Conservation (phyloP, 2,113 vertebrate genomes). For the Cyprinodon brontotheroides region DNA sequence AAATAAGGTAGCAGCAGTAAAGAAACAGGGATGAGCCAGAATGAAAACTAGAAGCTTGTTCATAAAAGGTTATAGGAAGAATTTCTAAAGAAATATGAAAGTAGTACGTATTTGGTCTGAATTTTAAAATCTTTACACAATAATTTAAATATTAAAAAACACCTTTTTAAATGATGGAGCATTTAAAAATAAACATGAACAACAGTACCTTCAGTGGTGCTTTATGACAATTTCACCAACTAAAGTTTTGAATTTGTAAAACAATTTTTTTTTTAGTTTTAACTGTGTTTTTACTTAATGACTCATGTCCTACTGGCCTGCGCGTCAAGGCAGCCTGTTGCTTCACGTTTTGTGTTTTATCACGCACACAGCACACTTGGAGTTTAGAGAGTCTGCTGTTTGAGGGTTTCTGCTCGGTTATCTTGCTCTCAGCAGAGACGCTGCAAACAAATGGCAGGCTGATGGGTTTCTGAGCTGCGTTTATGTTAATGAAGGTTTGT, state of each 20-base stretch:
- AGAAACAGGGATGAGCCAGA: too few species aligned
- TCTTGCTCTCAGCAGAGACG: conserved; percentile 35
- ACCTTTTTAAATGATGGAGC: too few species aligned
- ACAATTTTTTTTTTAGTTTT: not conserved
- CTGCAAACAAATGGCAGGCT: not conserved
- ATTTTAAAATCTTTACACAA: too few species aligned
- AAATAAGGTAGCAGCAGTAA: too few species aligned
- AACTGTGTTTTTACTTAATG: conserved; percentile 12
- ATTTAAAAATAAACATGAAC: not conserved
- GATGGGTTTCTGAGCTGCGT: conserved; percentile 15
- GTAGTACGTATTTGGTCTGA: too few species aligned
- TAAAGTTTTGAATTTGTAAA: not conserved
- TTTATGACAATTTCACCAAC: not conserved
- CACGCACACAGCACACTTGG: conserved; percentile 3
- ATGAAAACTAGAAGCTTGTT: too few species aligned
- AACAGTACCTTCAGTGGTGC: not conserved
- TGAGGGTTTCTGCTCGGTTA: conserved; percentile 21
- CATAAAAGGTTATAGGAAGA: too few species aligned
- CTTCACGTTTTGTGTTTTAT: conserved; percentile 16
- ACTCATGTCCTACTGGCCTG: conserved; percentile 24
- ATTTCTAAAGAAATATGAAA: too few species aligned
- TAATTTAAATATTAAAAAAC: too few species aligned
- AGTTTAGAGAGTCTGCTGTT: not conserved
- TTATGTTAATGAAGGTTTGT: conserved; percentile 22
- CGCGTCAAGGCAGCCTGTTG: conserved; percentile 34